Evolutionary conservation across 2,888 invertebrate species (phyloP), one percentile per base, ranked within the genome.

Genomic region (Harmothoe impar): DNA sequence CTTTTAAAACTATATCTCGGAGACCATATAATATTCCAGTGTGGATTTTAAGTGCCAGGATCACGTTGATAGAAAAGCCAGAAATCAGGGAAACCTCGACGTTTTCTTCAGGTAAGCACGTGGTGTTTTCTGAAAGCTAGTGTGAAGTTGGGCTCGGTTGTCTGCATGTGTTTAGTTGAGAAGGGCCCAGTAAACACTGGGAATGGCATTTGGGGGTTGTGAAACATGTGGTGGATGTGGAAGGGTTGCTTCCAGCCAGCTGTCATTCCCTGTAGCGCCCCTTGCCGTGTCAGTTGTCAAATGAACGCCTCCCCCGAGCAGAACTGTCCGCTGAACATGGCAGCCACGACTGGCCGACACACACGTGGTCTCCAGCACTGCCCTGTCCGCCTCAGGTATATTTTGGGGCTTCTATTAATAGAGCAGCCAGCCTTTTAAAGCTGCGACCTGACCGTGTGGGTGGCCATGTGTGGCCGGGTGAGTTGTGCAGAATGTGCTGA

Each of bases 41-140:
- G 81, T 35, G 81, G 81, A 81, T 81, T 43, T n/a, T 81, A 35
- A 35, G 25, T 81, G 33, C 43, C 33, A 81, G 81, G 81, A 81
- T 15, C 43, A 33, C 81, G 20, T 23, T 81, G 17, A 29, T 35
- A 81, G 81, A 20, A 33, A 51, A 25, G 43, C 52, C 84, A 51
- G 29, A 86, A 31, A 25, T 54, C 86, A 10, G 20, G 56, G 86
- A 25, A 86, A 54, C 25, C 23, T 86, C 29, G 29, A n/a, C 33
- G 43, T 51, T 35, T 56, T 89, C 35, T 77, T 72, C 72, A 86
- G 90, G 85, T 90, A 85, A 90, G 90, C 90, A 86, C 90, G 85
- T 90, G 85, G 56, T 62, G 52, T 54, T 23, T 89, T 35, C 68
- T 78, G 23, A 33, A 23, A 43, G 25, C 62, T 15, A 15, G 17